Evolutionary conservation across 2,113 vertebrate species (phyloP).

Genomic region (Plecotus auritus): DNA sequence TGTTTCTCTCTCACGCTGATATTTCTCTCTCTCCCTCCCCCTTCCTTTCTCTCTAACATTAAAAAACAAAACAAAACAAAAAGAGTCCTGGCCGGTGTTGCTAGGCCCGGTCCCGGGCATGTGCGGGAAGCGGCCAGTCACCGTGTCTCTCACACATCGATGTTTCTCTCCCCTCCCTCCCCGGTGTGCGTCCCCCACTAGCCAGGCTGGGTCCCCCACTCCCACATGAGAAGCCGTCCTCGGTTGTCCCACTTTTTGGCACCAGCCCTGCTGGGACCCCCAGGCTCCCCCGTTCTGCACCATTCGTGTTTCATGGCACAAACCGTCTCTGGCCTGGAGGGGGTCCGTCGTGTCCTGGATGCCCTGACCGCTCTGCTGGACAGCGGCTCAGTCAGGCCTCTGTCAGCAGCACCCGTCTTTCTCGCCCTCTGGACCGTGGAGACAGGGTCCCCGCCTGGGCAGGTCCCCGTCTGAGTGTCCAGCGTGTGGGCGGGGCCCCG

Average conservation of each 20-base stretch:
- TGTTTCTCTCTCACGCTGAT: too few species aligned
- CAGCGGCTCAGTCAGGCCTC: fast-evolving
- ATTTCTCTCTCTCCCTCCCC: too few species aligned
- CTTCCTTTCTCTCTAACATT: too few species aligned
- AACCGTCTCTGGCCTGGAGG: background rate
- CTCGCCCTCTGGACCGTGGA: too few species aligned
- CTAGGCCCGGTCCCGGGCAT: too few species aligned
- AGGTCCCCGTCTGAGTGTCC: fast-evolving
- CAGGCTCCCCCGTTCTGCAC: background rate
- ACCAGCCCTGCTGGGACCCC: background rate
- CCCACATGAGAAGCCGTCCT: background rate
- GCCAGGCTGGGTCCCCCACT: fast-evolving
- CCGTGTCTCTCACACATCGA: too few species aligned
- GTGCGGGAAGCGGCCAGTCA: too few species aligned
- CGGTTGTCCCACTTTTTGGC: background rate
- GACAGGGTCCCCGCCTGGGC: background rate
- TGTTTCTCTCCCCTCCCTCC: too few species aligned
- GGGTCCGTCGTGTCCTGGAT: fast-evolving
- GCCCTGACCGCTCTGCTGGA: fast-evolving
- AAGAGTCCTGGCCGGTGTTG: too few species aligned
- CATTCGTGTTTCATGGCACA: too few species aligned
- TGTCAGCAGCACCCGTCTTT: background rate
- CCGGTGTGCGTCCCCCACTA: background rate
- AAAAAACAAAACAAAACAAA: too few species aligned
- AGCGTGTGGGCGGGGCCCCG: fast-evolving